Conservation (phyloP, 2,888 invertebrate genomes). For the Tinea semifulvella region DNA sequence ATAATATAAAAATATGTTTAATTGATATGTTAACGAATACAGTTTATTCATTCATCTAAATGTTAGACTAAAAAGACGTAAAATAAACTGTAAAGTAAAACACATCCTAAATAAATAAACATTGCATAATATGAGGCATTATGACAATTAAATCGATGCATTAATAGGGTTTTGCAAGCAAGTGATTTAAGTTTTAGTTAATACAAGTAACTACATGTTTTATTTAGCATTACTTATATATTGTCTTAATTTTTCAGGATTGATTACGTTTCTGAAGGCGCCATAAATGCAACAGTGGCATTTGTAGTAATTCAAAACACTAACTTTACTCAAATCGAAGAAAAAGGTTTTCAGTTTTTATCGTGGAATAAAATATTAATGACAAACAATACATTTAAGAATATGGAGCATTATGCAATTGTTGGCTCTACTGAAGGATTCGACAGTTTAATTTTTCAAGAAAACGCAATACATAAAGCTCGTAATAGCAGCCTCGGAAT, state of each 20-base stretch:
- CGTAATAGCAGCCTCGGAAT: constrained; percentile 66
- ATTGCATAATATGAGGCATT: no score
- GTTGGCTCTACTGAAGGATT: constrained; percentile 51
- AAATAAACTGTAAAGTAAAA: no score
- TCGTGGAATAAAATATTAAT: constrained; percentile 72
- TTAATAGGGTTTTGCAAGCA: no score
- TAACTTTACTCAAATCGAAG: constrained; percentile 66
- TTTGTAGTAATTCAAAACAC: constrained; percentile 68
- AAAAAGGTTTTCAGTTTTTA: constrained; percentile 69
- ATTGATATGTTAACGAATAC: no score
- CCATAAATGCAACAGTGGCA: constrained; percentile 71
- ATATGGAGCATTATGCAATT: constrained; percentile 64
- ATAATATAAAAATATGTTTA: no score
- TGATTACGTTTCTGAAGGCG: constrained; percentile 67
- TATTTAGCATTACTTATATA: background rate
- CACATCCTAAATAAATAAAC: no score
- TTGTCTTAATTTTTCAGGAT: constrained; percentile 58
- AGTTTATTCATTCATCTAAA: no score
- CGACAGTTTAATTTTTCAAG: constrained; percentile 65
- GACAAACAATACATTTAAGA: constrained; percentile 71
- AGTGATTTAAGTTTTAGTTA: constrained; percentile 2
- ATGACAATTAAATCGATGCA: no score
- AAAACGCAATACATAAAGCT: constrained; percentile 50
- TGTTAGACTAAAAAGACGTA: no score
- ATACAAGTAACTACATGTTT: background rate